These are phyloP conservation scores for Mycetomoellerius zeteki DNA, from an alignment of 1,140 invertebrate genomes.

Conservation along the genomic window DNA sequence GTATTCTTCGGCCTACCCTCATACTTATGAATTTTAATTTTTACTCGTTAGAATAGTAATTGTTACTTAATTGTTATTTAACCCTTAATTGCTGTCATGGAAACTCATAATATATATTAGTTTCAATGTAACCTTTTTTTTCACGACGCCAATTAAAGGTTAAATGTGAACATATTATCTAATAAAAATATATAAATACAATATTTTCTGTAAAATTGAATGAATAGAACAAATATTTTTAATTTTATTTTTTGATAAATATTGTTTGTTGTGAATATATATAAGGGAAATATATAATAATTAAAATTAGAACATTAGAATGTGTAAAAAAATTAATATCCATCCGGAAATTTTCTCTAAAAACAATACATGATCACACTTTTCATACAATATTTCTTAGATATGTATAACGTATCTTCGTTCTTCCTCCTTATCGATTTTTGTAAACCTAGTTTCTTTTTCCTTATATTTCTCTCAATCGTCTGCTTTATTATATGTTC, in stretches of 20 bases:
- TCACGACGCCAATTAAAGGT: too few relatives aligned
- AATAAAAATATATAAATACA: too few relatives aligned
- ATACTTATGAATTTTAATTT: not conserved
- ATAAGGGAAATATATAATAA: too few relatives aligned
- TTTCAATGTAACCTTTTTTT: too few relatives aligned
- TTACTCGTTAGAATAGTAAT: not conserved
- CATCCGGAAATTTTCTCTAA: not conserved
- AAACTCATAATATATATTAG: too few relatives aligned
- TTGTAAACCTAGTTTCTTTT: conserved; percentile 1
- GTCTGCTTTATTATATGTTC: not conserved
- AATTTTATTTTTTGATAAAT: not conserved
- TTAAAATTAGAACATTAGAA: conserved; percentile 17
- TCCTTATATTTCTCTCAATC: not conserved
- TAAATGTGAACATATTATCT: too few relatives aligned
- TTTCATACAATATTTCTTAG: conserved; percentile 1
- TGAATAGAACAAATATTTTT: not conserved
- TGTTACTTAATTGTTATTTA: too few relatives aligned
- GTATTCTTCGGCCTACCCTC: not conserved
- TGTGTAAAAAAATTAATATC: too few relatives aligned
- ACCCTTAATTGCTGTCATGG: too few relatives aligned
- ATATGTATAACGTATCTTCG: not conserved
- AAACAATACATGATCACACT: not conserved
- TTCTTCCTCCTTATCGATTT: not conserved
- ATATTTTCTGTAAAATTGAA: not conserved
- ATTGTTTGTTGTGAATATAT: not conserved